These are phyloP conservation scores for Gymnorhina tibicen DNA, from an alignment of 2,113 vertebrate genomes.

Conservation along the genomic window DNA sequence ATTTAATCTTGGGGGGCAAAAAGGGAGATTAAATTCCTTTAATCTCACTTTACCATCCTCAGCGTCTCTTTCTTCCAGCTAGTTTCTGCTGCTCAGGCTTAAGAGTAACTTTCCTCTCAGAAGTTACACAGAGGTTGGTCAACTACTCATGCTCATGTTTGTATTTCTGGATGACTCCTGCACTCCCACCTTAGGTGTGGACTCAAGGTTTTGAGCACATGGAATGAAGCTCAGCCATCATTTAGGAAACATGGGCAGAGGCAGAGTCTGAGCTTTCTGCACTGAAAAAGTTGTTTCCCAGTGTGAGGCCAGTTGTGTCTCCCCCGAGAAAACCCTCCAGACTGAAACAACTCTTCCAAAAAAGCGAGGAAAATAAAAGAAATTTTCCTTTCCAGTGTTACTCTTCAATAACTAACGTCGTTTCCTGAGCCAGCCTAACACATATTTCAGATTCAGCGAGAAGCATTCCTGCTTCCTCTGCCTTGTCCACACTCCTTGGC, in stretches of 20 bases:
- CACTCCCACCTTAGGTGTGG: background rate
- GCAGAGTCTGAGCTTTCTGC: background rate
- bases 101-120: background rate
- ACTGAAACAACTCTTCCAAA: background rate
- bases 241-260: background rate
- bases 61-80: background rate
- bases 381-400: background rate
- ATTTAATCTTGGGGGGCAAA: fast-evolving
- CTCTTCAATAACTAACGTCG: fast-evolving
- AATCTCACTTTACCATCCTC: background rate
- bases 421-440: background rate
- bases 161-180: background rate
- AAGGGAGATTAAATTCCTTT: background rate
- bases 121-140: background rate
- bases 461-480: background rate
- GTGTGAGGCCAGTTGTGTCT: background rate
- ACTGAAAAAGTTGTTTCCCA: background rate
- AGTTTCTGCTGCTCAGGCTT: background rate
- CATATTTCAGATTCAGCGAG: fast-evolving
- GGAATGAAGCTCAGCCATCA: background rate
- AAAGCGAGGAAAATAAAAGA: background rate
- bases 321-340: background rate
- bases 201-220: background rate
- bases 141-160: background rate
- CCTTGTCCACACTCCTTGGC: background rate